Percentiles rank a stretch among this genome's conserved stretches.
Evolutionary conservation across 1,140 invertebrate genomes (phyloP).

Genomic region (Ostrea denselamellosa): DNA sequence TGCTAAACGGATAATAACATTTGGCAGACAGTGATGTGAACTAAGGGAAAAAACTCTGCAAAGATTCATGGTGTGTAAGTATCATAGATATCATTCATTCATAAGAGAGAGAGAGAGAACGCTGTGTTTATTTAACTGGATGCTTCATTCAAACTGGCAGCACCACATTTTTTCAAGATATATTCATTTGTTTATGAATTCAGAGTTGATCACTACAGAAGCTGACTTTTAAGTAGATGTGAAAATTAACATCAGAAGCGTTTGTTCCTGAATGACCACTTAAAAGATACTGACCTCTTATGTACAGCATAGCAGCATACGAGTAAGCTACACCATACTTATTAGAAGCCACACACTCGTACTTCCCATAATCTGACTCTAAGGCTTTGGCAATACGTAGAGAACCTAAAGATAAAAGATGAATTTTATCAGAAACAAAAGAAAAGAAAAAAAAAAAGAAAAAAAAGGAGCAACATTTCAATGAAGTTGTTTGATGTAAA

Average conservation of each 20-base stretch:
- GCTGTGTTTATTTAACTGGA: no score
- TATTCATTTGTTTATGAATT: constrained; percentile 11
- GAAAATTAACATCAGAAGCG: neutral
- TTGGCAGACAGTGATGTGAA: neutral
- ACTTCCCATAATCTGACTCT: constrained; percentile 83
- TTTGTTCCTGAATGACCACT: neutral
- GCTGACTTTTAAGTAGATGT: neutral
- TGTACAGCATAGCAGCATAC: constrained; percentile 90
- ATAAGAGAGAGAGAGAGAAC: no score
- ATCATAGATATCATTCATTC: no score
- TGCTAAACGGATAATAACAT: neutral
- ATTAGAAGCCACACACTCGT: constrained; percentile 98
- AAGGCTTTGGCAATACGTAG: constrained; percentile 93
- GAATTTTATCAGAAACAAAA: neutral
- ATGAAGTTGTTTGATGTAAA: no score
- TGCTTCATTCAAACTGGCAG: neutral
- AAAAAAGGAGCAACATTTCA: no score
- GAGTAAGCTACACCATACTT: constrained; percentile 97
- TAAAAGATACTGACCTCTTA: constrained; percentile 87
- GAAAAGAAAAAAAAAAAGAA: neutral
- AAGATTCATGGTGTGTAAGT: neutral
- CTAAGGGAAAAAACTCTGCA: neutral
- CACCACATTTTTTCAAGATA: neutral
- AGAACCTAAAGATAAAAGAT: constrained; percentile 84
- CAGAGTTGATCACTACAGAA: neutral